Evolutionary conservation across 2,113 vertebrate species (phyloP).

Genomic region (Addax nasomaculatus): DNA sequence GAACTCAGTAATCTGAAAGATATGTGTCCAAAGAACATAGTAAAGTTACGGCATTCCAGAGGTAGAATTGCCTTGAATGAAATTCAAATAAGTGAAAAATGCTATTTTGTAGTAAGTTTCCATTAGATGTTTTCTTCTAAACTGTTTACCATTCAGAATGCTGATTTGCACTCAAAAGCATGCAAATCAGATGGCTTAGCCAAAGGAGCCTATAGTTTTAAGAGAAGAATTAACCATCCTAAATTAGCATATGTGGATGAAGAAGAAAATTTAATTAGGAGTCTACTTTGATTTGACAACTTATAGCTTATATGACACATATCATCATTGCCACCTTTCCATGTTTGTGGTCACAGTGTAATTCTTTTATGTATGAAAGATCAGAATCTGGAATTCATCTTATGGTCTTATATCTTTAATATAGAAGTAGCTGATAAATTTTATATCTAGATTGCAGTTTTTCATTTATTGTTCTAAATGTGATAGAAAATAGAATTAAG

Average conservation of each 20-base stretch:
- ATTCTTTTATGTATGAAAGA: not conserved
- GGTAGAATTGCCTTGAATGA: not conserved
- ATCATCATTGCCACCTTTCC: not conserved
- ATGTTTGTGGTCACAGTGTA: not conserved
- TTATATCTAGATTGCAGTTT: not conserved
- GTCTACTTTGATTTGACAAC: not conserved
- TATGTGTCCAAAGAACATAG: not conserved
- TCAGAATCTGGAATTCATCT: not conserved
- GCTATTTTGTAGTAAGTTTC: not conserved
- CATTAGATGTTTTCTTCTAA: not conserved
- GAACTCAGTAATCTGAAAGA: slow-evolving; percentile 61
- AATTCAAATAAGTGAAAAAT: not conserved
- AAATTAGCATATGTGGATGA: not conserved
- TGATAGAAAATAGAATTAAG: not conserved
- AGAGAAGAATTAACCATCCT: not conserved
- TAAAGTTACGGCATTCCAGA: not conserved
- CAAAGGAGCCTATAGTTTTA: slow-evolving; percentile 17
- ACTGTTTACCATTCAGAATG: not conserved
- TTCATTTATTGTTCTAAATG: not conserved
- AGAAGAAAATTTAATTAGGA: not conserved
- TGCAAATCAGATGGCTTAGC: not conserved
- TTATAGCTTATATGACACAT: not conserved
- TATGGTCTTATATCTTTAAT: not conserved
- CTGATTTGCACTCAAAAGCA: not conserved
- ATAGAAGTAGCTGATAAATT: not conserved